Conservation (phyloP, 1,140 invertebrate genomes). For the Drosophila takahashii region DNA sequence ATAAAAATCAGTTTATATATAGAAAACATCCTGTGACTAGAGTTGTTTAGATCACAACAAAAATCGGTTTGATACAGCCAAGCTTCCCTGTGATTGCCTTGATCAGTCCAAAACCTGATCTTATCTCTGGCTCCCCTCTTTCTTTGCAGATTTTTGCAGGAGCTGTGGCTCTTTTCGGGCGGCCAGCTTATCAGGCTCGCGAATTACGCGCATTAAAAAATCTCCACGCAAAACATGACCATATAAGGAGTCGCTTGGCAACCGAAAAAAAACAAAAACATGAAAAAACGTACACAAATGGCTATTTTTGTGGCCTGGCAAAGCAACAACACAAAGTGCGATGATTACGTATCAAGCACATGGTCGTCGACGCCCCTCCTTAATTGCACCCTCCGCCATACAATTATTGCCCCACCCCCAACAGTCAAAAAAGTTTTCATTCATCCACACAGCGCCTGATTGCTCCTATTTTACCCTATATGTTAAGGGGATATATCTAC, state of each 20-base stretch:
- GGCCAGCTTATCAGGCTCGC: slow-evolving; percentile 52
- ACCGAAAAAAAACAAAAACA: slow-evolving; percentile 23
- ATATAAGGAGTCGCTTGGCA: slow-evolving; percentile 55
- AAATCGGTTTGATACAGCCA: background rate
- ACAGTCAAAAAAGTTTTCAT: slow-evolving; percentile 50
- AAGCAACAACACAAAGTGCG: slow-evolving; percentile 40
- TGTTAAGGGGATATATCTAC: slow-evolving; percentile 1
- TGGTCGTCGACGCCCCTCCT: slow-evolving; percentile 43
- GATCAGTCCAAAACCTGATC: slow-evolving; percentile 21
- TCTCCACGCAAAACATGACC: slow-evolving; percentile 60
- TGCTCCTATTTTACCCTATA: slow-evolving; percentile 11
- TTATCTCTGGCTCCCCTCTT: slow-evolving; percentile 5
- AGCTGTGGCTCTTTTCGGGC: slow-evolving; percentile 13
- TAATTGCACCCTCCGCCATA: slow-evolving; percentile 32
- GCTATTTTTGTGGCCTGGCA: slow-evolving; percentile 54
- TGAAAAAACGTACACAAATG: slow-evolving; percentile 53
- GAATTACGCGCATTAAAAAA: slow-evolving; percentile 36
- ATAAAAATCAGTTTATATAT: too few species aligned
- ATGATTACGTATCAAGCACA: slow-evolving; percentile 64
- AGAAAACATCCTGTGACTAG: background rate
- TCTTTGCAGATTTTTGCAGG: slow-evolving; percentile 8
- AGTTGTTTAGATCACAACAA: background rate
- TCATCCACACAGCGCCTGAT: slow-evolving; percentile 43
- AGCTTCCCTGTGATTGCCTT: slow-evolving; percentile 2
- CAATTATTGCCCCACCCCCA: slow-evolving; percentile 20